A percentile compares a stretch with the other conserved stretches of the same genome.
These are phyloP conservation scores for Cyaniris semiargus DNA, from an alignment of 2,888 invertebrate genomes.

Conservation along the genomic window DNA sequence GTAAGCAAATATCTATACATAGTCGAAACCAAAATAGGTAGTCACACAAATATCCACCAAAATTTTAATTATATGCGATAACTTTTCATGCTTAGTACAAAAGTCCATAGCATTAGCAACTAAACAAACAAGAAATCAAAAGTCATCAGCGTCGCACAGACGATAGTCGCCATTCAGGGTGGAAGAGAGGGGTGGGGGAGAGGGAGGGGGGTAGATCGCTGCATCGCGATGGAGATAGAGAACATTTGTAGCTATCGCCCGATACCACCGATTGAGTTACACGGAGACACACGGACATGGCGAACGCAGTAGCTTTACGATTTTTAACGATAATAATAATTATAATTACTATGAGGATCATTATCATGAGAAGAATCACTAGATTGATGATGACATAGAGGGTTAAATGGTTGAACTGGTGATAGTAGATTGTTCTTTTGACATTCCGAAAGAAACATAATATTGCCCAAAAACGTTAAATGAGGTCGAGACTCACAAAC, in stretches of 20 bases:
- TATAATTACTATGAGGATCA: too few species aligned
- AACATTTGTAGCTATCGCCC: conserved; percentile 37
- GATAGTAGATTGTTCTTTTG: too few species aligned
- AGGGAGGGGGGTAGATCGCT: conserved; percentile 27
- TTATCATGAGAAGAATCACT: too few species aligned
- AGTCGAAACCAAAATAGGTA: too few species aligned
- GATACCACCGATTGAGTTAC: conserved; percentile 45
- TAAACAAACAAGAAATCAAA: background rate
- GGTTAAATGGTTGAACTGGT: too few species aligned
- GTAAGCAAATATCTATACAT: too few species aligned
- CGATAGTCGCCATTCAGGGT: background rate
- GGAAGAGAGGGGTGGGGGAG: background rate
- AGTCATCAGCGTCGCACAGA: background rate
- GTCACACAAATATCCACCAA: too few species aligned
- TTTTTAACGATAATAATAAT: too few species aligned
- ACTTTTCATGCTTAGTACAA: background rate
- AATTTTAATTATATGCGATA: background rate
- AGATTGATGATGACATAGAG: too few species aligned
- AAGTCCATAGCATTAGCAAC: background rate
- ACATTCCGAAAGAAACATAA: too few species aligned
- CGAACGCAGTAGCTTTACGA: background rate
- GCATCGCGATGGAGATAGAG: conserved; percentile 36
- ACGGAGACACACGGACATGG: conserved; percentile 46
- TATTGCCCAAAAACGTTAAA: too few species aligned
- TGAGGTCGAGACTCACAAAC: too few species aligned